phyloP scores from a whole-genome alignment of 2,797 vertebrate genomes.

The Lagodon rhomboides region DNA sequence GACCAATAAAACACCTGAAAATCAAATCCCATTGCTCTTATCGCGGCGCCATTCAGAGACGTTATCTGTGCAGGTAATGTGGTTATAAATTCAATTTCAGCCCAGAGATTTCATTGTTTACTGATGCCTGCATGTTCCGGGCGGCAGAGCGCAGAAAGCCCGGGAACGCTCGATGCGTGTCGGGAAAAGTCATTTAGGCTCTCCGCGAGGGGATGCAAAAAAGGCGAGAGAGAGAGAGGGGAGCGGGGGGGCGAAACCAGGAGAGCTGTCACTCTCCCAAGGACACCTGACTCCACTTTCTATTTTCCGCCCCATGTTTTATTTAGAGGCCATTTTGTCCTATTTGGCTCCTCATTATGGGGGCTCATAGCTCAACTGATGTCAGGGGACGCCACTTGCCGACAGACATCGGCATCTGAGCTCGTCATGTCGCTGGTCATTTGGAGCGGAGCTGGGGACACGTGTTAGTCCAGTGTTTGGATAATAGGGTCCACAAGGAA shows the following conservation, averaged over 20 bases:
- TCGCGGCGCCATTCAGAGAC: slow-evolving; percentile 93
- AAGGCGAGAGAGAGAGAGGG: slow-evolving; percentile 40
- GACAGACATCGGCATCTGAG: slow-evolving; percentile 18
- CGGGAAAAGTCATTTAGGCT: slow-evolving; percentile 86
- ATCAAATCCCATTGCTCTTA: slow-evolving; percentile 98
- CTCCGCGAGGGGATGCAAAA: slow-evolving; percentile 80
- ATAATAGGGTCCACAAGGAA: slow-evolving; percentile 51
- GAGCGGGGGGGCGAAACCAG: slow-evolving; percentile 30
- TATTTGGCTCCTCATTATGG: slow-evolving; percentile 80
- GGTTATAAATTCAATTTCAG: slow-evolving; percentile 99
- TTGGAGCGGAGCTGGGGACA: slow-evolving; percentile 21
- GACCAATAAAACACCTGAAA: slow-evolving; percentile 84
- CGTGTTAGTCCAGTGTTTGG: slow-evolving; percentile 36
- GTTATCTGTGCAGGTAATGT: slow-evolving; percentile 95
- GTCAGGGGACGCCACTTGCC: slow-evolving; percentile 50
- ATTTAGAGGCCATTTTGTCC: slow-evolving; percentile 87
- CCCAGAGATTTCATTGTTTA: slow-evolving; percentile 94
- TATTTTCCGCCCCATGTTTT: slow-evolving; percentile 84
- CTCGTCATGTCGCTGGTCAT: slow-evolving; percentile 46
- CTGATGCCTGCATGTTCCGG: slow-evolving; percentile 86
- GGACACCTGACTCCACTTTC: slow-evolving; percentile 79
- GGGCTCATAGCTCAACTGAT: slow-evolving; percentile 70
- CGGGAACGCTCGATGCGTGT: slow-evolving; percentile 83
- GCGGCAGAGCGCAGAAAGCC: slow-evolving; percentile 76
- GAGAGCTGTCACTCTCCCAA: slow-evolving; percentile 81